A percentile compares a stretch with the other conserved stretches of the same genome.
These are phyloP conservation scores for Magallana nippona DNA, from an alignment of 2,888 invertebrate genomes.

Conservation along the genomic window DNA sequence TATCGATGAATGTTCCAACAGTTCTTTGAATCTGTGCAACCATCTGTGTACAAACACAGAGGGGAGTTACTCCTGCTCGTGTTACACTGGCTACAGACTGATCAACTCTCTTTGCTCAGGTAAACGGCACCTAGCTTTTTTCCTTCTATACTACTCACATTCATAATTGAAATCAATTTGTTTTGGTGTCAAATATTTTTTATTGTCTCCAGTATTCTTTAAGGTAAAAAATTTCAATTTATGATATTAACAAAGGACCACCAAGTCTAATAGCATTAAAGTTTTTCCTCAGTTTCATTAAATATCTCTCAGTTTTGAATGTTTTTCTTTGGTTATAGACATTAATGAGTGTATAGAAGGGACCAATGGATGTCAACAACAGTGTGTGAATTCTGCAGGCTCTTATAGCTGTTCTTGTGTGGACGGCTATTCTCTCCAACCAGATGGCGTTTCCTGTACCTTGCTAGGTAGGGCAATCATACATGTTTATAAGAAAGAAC, in stretches of 20 bases:
- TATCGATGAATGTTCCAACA: conserved; percentile 44
- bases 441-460: conserved; percentile 14
- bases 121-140: no score
- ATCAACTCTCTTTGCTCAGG: conserved; percentile 23
- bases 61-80: conserved; percentile 47
- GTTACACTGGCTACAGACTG: conserved; percentile 38
- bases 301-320: no score
- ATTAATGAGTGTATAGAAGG: conserved; percentile 44
- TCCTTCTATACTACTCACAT: no score
- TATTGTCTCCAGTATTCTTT: no score
- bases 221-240: no score
- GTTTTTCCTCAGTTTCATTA: no score
- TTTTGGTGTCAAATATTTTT: no score
- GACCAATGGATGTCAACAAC: conserved; percentile 11
- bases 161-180: no score
- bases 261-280: no score
- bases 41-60: conserved; percentile 50
- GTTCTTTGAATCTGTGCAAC: conserved; percentile 40
- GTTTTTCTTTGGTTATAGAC: conserved; percentile 35
- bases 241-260: no score
- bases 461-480: background rate
- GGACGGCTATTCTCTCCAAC: conserved; percentile 34
- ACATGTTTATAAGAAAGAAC: background rate
- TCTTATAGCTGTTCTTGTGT: conserved; percentile 45
- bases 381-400: conserved; percentile 42